phyloP scores from a whole-genome alignment of 2,888 invertebrate genomes.

The Lycocerus yunnanus region DNA sequence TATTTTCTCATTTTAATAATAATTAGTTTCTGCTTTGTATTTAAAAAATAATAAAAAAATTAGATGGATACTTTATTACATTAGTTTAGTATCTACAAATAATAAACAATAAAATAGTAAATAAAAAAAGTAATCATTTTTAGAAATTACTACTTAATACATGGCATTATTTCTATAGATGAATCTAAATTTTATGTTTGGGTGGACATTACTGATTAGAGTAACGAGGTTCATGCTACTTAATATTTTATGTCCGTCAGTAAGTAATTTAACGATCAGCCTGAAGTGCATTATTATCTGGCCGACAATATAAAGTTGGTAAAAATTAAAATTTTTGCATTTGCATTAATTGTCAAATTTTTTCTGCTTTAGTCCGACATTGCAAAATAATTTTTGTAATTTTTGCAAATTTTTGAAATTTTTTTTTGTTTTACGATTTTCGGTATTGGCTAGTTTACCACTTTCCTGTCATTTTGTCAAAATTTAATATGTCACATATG shows the following conservation, averaged over 20 bases:
- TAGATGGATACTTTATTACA: not conserved
- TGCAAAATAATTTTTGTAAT: too few relatives aligned
- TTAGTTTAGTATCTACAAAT: not conserved
- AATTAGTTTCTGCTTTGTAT: not conserved
- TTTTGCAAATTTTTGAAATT: too few relatives aligned
- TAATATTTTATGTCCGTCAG: slow-evolving; percentile 23
- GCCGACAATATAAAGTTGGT: too few relatives aligned
- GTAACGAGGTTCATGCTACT: slow-evolving; percentile 24
- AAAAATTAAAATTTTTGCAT: not conserved
- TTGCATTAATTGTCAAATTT: too few relatives aligned
- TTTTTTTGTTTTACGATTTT: too few relatives aligned
- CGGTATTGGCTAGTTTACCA: too few relatives aligned
- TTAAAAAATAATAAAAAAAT: not conserved
- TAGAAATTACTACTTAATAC: not conserved
- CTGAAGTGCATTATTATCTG: not conserved
- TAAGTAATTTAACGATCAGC: slow-evolving; percentile 5
- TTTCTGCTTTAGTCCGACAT: too few relatives aligned
- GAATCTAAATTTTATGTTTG: slow-evolving; percentile 20
- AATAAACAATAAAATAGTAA: not conserved
- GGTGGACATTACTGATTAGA: slow-evolving; percentile 33
- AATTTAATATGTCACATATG: too few relatives aligned
- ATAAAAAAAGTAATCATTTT: not conserved
- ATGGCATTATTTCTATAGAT: not conserved
- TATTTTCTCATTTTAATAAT: not conserved
- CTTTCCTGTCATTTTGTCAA: too few relatives aligned